Evolutionary conservation across 1,140 invertebrate species (phyloP), one percentile per base, ranked within the genome.

Genomic region (Asbolus verrucosus): DNA sequence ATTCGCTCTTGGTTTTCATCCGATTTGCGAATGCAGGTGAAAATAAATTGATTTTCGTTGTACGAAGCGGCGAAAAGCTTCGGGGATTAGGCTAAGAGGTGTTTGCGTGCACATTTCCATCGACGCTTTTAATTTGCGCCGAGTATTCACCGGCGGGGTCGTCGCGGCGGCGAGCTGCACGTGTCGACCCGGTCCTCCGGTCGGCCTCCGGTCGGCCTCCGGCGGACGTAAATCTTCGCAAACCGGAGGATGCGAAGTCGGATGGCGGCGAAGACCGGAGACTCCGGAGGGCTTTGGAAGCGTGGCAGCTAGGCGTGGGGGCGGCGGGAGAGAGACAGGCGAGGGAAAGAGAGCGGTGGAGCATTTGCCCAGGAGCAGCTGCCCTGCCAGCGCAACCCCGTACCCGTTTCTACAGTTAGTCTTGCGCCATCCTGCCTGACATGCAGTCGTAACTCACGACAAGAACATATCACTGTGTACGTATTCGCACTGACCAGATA

Each of bases 391-490:
- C 66, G 66, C 63, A 69, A 68, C 67, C 67, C 67, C 59, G 62
- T 69, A 60, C 46, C 46, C 19, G 59, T 43, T 30, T 31, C 50
- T n/a, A 43, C 15, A n/a, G n/a, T 71, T 73, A 76, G 75, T 76
- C 69, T 75, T 75, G 69, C 73, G 71, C 75, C 70, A 72, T 63
- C 72, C 69, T 70, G 36, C 27, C 31, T 61, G 59, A 73, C 33
- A 75, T 63, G 67, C 67, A 69, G 71, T 61, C 50, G 38, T 70
- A 71, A 70, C 63, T 50, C 46, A 46, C 46, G 54, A 61, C 61
- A 33, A 39, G 68, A 72, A 69, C 59, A 76, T 70, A 73, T 70
- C 60, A 61, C 70, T 71, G 71, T 72, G 75, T 75, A 75, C 73
- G 73, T 75, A 76, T 70, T 67, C 43, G 66, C 24, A 59, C 70